Percentiles rank a stretch among this genome's conserved stretches.
phyloP scores from a whole-genome alignment of 2,797 vertebrate genomes.

The Trichosurus vulpecula region DNA sequence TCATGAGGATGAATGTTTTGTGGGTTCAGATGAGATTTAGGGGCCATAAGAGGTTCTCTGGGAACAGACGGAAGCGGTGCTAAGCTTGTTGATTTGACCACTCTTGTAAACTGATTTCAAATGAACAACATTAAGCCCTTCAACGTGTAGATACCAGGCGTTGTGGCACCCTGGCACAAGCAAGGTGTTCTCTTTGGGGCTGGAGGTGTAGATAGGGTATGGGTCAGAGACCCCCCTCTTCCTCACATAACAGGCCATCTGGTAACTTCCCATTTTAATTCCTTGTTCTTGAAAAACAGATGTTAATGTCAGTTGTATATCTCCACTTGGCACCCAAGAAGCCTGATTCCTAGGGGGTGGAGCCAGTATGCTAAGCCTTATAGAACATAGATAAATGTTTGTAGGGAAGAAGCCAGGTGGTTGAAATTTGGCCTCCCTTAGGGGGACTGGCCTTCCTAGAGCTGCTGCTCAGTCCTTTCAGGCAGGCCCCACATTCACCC shows the following conservation, averaged over 20 bases:
- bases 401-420: too few species aligned
- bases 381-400: too few species aligned
- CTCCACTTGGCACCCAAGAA: neutral
- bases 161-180: too few species aligned
- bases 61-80: too few species aligned
- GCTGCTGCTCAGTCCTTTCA: neutral
- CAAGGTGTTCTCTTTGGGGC: neutral
- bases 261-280: too few species aligned
- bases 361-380: neutral
- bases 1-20: neutral
- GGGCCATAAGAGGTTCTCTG: too few species aligned
- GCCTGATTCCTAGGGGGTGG: neutral
- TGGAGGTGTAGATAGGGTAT: neutral
- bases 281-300: neutral
- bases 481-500: neutral
- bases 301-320: neutral
- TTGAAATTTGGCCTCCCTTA: neutral
- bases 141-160: neutral
- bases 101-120: neutral
- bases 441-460: neutral
- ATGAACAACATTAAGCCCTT: neutral
- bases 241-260: neutral
- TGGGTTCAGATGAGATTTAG: neutral
- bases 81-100: neutral
- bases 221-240: neutral